Evolutionary conservation across 2,888 invertebrate species (phyloP).

Genomic region (Hoplodrina ambigua): DNA sequence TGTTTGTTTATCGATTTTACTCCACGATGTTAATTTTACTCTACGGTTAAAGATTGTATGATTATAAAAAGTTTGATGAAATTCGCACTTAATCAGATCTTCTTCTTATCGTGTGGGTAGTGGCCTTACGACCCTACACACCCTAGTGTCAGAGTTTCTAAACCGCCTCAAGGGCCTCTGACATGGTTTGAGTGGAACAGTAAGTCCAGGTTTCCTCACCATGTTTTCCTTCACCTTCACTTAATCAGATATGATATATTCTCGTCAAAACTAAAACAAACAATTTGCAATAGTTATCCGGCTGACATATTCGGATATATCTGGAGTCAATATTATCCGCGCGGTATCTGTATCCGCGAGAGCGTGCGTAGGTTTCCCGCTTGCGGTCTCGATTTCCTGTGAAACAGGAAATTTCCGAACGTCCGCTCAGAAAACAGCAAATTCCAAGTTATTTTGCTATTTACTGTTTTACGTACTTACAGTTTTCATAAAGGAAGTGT

Average conservation of each 20-base stretch:
- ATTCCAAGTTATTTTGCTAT: conserved; percentile 61
- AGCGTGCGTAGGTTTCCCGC: conserved; percentile 68
- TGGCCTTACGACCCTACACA: too few relatives aligned
- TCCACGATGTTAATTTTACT: too few relatives aligned
- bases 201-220: too few relatives aligned
- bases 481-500: conserved; percentile 29
- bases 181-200: too few relatives aligned
- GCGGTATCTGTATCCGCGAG: conserved; percentile 60
- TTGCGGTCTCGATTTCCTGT: conserved; percentile 77
- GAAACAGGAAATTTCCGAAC: conserved; percentile 77
- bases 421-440: conserved; percentile 70
- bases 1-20: too few relatives aligned
- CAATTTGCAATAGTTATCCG: conserved; percentile 26
- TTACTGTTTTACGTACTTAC: conserved; percentile 47
- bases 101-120: too few relatives aligned
- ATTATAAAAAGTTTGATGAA: too few relatives aligned
- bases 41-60: too few relatives aligned
- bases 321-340: conserved; percentile 39
- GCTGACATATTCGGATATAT: conserved; percentile 39
- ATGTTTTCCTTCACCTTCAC: too few relatives aligned
- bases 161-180: too few relatives aligned
- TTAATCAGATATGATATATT: neutral
- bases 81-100: neutral
- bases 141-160: too few relatives aligned
- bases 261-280: conserved; percentile 25